A percentile compares a stretch with the other conserved stretches of the same genome.
phyloP scores from a whole-genome alignment of 1,140 invertebrate species.

The Drosophila chauvacae region DNA sequence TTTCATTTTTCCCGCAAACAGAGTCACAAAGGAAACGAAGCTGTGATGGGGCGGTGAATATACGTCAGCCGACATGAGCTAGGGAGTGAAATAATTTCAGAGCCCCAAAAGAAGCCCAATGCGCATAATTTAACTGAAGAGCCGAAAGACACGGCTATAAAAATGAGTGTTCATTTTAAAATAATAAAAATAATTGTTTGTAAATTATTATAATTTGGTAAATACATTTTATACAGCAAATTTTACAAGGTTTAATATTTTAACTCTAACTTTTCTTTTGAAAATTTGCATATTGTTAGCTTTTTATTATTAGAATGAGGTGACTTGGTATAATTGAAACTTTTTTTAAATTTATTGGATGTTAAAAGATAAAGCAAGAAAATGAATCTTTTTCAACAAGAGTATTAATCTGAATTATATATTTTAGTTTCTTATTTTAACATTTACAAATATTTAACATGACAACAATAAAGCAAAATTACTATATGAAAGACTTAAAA shows the following conservation, averaged over 20 bases:
- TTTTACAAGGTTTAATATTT: not conserved
- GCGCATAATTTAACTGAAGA: slow-evolving; percentile 62
- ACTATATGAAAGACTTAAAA: too few relatives aligned
- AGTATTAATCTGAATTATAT: too few relatives aligned
- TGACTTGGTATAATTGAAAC: too few relatives aligned
- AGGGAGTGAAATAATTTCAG: slow-evolving; percentile 58
- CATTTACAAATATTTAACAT: too few relatives aligned
- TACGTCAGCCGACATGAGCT: slow-evolving; percentile 51
- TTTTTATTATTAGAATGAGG: too few relatives aligned
- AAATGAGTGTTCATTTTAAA: not conserved
- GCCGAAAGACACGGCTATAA: slow-evolving; percentile 7
- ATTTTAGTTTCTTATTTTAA: too few relatives aligned
- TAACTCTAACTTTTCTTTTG: too few relatives aligned
- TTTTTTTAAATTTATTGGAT: too few relatives aligned
- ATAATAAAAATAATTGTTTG: not conserved
- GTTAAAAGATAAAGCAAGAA: too few relatives aligned
- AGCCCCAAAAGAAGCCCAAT: slow-evolving; percentile 65
- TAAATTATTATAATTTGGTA: not conserved
- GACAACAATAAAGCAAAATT: too few relatives aligned
- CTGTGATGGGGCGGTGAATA: slow-evolving; percentile 11
- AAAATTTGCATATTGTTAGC: too few relatives aligned
- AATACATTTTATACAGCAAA: not conserved
- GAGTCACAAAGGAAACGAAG: slow-evolving; percentile 11
- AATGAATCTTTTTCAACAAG: too few relatives aligned
- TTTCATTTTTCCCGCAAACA: slow-evolving; percentile 34